These are phyloP conservation scores for Meloidogyne floridensis DNA, from an alignment of 1,140 invertebrate genomes.

Conservation along the genomic window DNA sequence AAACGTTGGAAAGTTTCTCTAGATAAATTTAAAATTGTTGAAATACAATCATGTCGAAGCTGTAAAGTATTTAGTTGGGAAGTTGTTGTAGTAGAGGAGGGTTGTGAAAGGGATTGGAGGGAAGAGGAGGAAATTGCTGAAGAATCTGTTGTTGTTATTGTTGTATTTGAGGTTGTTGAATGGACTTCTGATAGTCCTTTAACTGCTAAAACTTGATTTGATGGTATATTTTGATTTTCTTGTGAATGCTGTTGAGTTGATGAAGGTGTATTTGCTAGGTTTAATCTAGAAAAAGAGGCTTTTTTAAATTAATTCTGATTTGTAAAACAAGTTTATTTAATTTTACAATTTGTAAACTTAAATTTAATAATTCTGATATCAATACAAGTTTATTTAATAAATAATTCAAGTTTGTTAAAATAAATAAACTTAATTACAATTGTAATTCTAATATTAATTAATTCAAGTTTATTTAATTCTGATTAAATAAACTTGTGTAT, in stretches of 20 bases:
- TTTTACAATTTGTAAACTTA: too few relatives aligned
- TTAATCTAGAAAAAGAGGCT: not conserved
- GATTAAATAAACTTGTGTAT: too few relatives aligned
- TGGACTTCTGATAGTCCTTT: not conserved
- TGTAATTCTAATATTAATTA: not conserved
- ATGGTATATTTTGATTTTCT: not conserved
- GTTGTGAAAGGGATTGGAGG: constrained; percentile 8
- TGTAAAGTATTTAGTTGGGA: constrained; percentile 25
- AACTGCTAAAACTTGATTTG: not conserved
- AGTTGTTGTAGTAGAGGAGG: not conserved
- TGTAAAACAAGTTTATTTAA: too few relatives aligned
- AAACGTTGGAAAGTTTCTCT: constrained; percentile 36
- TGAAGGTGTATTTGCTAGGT: not conserved
- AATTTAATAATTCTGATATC: too few relatives aligned
- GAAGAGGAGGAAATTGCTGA: not conserved
- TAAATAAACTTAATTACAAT: not conserved
- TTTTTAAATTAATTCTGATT: not conserved
- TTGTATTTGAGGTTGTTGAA: not conserved
- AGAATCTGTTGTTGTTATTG: constrained; percentile 1
- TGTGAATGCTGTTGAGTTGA: not conserved
- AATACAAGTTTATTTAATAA: too few relatives aligned
- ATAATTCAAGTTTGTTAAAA: not conserved
- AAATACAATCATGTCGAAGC: constrained; percentile 41
- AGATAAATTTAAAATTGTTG: constrained; percentile 45
- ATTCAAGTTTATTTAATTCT: not conserved